Percentiles rank a stretch among this genome's conserved stretches.
These are phyloP conservation scores for Hybognathus amarus DNA, from an alignment of 2,797 vertebrate genomes.

Conservation along the genomic window DNA sequence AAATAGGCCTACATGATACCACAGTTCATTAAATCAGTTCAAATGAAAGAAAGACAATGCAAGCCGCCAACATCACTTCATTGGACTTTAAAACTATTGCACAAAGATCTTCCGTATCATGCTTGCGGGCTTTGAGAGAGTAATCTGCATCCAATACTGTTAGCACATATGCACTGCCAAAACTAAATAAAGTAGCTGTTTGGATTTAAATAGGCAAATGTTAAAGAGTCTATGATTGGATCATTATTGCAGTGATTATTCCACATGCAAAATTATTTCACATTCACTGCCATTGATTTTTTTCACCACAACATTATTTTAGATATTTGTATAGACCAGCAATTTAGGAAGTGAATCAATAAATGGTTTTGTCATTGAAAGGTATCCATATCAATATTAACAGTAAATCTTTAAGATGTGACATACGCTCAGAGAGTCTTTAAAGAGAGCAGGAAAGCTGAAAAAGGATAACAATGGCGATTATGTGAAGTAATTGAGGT, in stretches of 20 bases:
- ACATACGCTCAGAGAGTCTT: not conserved
- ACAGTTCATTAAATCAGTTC: not conserved
- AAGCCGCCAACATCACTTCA: not conserved
- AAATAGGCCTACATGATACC: not conserved
- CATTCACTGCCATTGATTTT: not conserved
- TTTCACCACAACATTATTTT: constrained; percentile 17
- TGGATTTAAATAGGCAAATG: not conserved
- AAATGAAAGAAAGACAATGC: not conserved
- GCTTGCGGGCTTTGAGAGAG: not conserved
- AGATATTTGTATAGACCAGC: not conserved
- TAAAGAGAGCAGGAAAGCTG: not conserved
- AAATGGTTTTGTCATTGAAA: not conserved
- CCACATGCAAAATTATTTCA: not conserved
- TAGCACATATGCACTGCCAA: not conserved
- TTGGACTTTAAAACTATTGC: not conserved
- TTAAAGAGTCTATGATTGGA: no score
- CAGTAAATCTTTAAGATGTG: not conserved
- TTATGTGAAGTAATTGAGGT: constrained; percentile 1
- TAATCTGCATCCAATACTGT: not conserved
- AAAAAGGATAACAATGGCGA: not conserved
- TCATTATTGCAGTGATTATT: not conserved
- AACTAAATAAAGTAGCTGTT: no score
- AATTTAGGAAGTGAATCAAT: not conserved
- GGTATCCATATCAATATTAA: constrained; percentile 4
- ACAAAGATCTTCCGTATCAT: not conserved